Base-by-base conservation (phyloP, 1,140 invertebrate genomes). In the Eupristina koningsbergeri region DNA sequence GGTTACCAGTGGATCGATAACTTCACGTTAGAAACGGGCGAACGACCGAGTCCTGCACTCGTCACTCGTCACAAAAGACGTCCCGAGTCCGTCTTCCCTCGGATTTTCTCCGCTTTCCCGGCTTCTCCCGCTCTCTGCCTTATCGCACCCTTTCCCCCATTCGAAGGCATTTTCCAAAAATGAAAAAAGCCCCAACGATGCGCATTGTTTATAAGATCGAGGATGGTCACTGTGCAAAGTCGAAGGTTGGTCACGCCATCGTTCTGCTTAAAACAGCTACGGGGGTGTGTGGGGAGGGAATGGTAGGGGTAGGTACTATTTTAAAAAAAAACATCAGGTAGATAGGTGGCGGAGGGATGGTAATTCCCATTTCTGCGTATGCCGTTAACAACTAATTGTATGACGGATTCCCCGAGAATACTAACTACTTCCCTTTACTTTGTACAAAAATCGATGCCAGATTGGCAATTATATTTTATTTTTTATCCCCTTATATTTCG, bases 1-100 rank as follows among this genome's bases (percentile, higher is more conserved):
- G 83, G 78, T 58, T 80, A 71, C 64, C 71, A 71, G 47, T 22
- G 53, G 87, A 88, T 88, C 87, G 87, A 88, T 88, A 88, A 86
- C 77, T 86, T 78, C 39, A 47, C 22, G 39, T 81, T 74, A 74
- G 15, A 76, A 63, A 39, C 47, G 36, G 34, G 31, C 63, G 36
- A 41, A n/a, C 67, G 36, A 71, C n/a, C 64, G 64, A 79, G 75
- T 50, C 15, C 75, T 71, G 31, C 41, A 63, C 34, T 63, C 71
- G n/a, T 63, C 58, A 41, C n/a, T 53, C 13, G 45, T 80, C 61
- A 3, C 7, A 36, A 39, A 67, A 29, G 61, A n/a, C 53, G 17
- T 36, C 17, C 39, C 7, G 22, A 31, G 45, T 29, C 29, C n/a
- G n/a, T n/a, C n/a, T n/a, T 36, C 11, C 41, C n/a, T 7, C 31